Base-by-base conservation (phyloP, 2,113 vertebrate genomes). In the Isichthys henryi region DNA sequence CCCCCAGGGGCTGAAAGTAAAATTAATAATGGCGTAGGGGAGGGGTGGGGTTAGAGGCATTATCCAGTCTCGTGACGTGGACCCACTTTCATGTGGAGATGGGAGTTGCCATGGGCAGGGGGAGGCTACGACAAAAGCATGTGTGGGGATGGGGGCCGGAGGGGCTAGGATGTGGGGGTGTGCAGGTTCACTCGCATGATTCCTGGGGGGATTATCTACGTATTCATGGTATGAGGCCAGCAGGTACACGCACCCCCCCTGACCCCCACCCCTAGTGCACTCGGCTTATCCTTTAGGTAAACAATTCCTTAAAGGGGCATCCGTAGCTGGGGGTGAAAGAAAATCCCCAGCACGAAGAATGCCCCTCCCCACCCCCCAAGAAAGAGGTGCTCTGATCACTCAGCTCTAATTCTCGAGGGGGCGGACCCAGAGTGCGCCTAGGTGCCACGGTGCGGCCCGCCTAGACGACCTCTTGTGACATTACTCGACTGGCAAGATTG, bases 191-290 rank as follows among this genome's bases (percentile, higher is more conserved):
- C 89, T 91, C 88, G 80, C 91, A 39, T 91, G 86, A 88, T 93
- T 31, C 56, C 84, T 90, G 89, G 90, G 93, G 93, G 96, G 97
- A 98, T 98, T 97, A 97, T 94, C 94, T 95, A 97, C 97, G 97
- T 97, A 97, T 97, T 97, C 97, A 98, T 97, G 97, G 97, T 84
- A 48, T 88, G 93, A 96, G 96, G 96, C 95, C 95, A 96, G 97
- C 97, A 97, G 97, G 97, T 97, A 96, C 97, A 95, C 95, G 94
- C 93, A 27, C 77, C 74, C 74, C 66, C 93, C 50, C 11, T 3
- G 49, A 15, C 90, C 93, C 94, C 93, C 39, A 43, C 35, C 94
- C 94, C 9, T 2, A 74, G 66, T 15, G 9, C 66, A 31, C 92
- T 94, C 92, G 89, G 92, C 92, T 96, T 96, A 96, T 97, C 96